Conservation (phyloP, 2,888 invertebrate species). For the Drosophila prostipennis region DNA sequence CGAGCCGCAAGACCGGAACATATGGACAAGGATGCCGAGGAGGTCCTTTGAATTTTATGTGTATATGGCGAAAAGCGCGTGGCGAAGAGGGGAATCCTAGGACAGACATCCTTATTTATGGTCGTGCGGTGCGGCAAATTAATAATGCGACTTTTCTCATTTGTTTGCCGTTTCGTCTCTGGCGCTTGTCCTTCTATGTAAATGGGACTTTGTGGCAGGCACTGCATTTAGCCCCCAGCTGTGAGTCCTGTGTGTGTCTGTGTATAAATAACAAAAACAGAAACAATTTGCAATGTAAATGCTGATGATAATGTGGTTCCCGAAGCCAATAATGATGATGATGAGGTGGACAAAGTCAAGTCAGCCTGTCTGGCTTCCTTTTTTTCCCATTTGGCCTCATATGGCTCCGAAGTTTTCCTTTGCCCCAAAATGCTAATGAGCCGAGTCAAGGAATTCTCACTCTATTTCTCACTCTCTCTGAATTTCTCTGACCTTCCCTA, state of each 20-base stretch:
- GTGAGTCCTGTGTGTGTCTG: conserved; percentile 30
- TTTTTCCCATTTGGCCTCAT: conserved; percentile 60
- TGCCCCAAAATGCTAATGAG: conserved; percentile 77
- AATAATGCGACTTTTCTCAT: conserved; percentile 75
- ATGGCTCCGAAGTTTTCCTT: conserved; percentile 35
- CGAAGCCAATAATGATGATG: conserved; percentile 54
- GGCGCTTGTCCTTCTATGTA: conserved; percentile 51
- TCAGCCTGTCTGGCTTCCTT: conserved; percentile 54
- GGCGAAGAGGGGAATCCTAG: conserved; percentile 7
- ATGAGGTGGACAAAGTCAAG: conserved; percentile 45
- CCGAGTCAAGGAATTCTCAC: conserved; percentile 27
- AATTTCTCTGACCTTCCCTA: conserved; percentile 4
- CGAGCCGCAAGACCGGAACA: conserved; percentile 51
- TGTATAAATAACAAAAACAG: conserved; percentile 14
- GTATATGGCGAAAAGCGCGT: conserved; percentile 36
- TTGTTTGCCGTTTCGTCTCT: conserved; percentile 42
- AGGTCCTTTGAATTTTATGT: conserved; percentile 64
- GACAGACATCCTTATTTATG: conserved; percentile 70
- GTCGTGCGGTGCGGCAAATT: conserved; percentile 76
- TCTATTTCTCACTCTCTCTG: background rate
- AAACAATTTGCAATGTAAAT: conserved; percentile 74
- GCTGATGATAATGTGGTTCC: conserved; percentile 30
- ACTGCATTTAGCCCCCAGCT: conserved; percentile 53
- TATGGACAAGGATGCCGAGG: conserved; percentile 57
- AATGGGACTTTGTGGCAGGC: conserved; percentile 53